Percentiles rank a stretch among this genome's conserved stretches.
Evolutionary conservation across 2,113 vertebrate species (phyloP).

Genomic region (Lethenteron camtschaticum): DNA sequence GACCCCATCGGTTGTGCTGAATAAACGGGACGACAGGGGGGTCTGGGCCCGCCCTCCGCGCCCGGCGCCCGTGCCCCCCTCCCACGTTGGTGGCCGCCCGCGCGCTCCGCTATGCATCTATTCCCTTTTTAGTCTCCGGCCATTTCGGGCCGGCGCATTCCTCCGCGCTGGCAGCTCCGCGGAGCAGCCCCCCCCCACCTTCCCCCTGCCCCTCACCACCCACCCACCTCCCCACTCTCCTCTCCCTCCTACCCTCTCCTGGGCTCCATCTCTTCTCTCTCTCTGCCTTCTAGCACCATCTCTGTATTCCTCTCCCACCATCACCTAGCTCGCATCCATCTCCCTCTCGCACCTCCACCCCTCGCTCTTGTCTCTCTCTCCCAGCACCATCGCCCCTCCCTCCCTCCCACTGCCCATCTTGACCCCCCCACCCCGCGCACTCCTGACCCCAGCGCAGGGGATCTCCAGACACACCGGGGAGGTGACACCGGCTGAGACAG

Average conservation of each 20-base stretch:
- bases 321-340: not conserved
- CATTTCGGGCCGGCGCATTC: too few relatives aligned
- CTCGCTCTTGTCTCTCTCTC: not conserved
- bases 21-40: too few relatives aligned
- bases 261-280: not conserved
- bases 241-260: not conserved
- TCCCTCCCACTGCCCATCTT: not conserved
- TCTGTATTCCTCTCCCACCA: not conserved
- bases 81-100: not conserved
- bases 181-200: too few relatives aligned
- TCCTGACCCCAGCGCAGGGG: too few relatives aligned
- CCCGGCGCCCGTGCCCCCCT: slow-evolving; percentile 10
- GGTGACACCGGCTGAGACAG: too few relatives aligned
- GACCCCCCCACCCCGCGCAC: too few relatives aligned
- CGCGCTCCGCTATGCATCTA: too few relatives aligned
- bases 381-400: not conserved
- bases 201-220: slow-evolving; percentile 2
- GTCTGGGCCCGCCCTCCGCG: slow-evolving; percentile 11
- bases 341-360: not conserved
- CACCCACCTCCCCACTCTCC: not conserved
- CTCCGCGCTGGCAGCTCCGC: too few relatives aligned
- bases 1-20: too few relatives aligned
- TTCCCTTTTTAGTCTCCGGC: too few relatives aligned
- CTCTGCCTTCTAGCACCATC: not conserved
- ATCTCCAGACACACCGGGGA: too few relatives aligned